Base-by-base conservation (phyloP, 64 coral and sea anemone genomes). In the Pocillopora damicornis region DNA sequence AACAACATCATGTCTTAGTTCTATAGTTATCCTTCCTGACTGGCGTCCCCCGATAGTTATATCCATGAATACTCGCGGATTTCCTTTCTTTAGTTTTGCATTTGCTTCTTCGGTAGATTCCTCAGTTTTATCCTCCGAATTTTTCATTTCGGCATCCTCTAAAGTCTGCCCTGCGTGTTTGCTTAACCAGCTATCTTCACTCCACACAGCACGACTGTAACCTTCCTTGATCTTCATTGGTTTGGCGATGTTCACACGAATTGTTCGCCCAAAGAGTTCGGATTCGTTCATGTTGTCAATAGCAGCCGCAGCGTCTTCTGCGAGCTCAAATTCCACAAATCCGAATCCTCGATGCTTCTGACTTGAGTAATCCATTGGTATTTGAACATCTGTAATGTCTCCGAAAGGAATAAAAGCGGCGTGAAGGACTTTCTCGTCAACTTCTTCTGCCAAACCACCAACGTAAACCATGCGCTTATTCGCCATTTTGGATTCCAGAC, bases 221-320 rank as follows among this genome's bases (percentile, higher is more conserved):
- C 97, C 93, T 88, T 99, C 97, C 68, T 99, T 99, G 18, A 99
- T 95, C 80, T 92, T 99, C 97, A 99, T 99, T 18, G 97, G 97
- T 65, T 99, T 99, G 17, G 97, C 93, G 35, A 99, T n/a, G 83
- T 99, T 99, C 14, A 99, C 97, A 17, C 97, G 90, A 86, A 99
- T 93, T 57, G 97, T 99, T 14, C 97, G 90, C 14, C 97, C 97
- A 80, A 99, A 95, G 13, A 99, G 76, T 80, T 99, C 97, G 15
- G 97, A 95, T n/a, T 99, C 97, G 76, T 99, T 95, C 97, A 99
- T 99, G 75, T 95, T 99, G 66, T 99, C 97, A 60, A 99, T 95
- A 61, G 97, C 93, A 11, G 97, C 97, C 8, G 97, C 93, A 0
- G 93, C 91, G 73, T 99, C 97, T 73, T 99, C 97, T 59, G 97